Evolutionary conservation across 2,113 vertebrate species (phyloP).

Genomic region (Nerophis ophidion): DNA sequence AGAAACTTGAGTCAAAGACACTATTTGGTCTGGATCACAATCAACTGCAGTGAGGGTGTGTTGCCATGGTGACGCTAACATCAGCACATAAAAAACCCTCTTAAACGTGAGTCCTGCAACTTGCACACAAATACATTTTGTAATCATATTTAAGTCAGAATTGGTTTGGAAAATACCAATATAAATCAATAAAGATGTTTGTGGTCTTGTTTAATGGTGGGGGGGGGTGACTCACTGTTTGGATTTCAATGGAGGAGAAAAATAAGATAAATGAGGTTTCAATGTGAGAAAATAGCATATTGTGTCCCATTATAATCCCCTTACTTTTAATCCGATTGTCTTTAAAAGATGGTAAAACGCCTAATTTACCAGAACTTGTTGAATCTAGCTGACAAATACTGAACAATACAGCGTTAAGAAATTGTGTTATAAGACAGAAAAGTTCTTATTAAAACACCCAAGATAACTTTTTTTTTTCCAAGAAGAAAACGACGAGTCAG

Average conservation of each 20-base stretch:
- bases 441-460: not conserved
- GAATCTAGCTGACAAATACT: not conserved
- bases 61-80: slow-evolving; percentile 7
- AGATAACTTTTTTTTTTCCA: not conserved
- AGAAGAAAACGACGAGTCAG: not conserved
- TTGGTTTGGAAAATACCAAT: not conserved
- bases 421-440: not conserved
- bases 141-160: not conserved
- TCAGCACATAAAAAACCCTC: not conserved
- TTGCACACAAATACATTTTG: too few species aligned
- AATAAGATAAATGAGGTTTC: not conserved
- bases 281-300: not conserved
- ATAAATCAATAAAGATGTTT: not conserved
- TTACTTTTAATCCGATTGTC: slow-evolving; percentile 58
- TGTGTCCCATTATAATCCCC: slow-evolving; percentile 17
- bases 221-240: not conserved
- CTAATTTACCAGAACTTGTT: not conserved
- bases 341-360: slow-evolving; percentile 20
- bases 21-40: not conserved
- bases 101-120: not conserved
- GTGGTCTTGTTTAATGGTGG: not conserved
- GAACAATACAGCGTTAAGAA: not conserved
- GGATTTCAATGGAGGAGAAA: not conserved
- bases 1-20: too few species aligned
- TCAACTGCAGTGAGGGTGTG: not conserved